Conservation (phyloP, 2,797 vertebrate species). For the Petrocephalus sullivani region DNA sequence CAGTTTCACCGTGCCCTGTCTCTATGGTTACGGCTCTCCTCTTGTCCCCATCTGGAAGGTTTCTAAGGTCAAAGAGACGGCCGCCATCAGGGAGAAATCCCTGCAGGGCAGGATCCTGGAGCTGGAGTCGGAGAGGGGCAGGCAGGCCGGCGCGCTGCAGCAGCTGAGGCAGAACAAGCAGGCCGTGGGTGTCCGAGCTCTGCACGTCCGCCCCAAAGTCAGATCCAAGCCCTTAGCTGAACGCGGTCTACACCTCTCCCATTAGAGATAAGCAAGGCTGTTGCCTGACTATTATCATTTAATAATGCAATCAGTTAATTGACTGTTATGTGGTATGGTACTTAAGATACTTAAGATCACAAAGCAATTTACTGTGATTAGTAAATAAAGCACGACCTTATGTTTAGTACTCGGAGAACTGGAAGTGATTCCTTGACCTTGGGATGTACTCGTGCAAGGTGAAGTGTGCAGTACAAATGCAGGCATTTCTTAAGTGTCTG, state of each 20-base stretch:
- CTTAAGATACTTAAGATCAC: background rate
- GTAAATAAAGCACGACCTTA: background rate
- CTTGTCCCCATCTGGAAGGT: constrained; percentile 53
- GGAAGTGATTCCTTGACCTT: background rate
- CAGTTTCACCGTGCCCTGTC: background rate
- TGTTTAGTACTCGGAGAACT: background rate
- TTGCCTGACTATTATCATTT: background rate
- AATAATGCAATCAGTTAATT: background rate
- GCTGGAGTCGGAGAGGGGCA: constrained; percentile 71
- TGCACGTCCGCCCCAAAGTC: background rate
- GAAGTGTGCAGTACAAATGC: background rate
- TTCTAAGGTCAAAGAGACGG: constrained; percentile 64
- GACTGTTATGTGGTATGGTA: background rate
- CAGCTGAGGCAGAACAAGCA: constrained; percentile 59
- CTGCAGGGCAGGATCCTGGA: constrained; percentile 68
- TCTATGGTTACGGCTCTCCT: background rate
- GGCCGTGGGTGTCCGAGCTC: constrained; percentile 51
- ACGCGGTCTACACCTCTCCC: background rate
- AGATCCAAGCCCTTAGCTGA: background rate
- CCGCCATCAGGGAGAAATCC: constrained; percentile 55
- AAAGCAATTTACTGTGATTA: background rate
- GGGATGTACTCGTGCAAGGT: background rate
- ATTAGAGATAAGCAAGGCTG: background rate
- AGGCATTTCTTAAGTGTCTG: background rate
- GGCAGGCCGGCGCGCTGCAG: constrained; percentile 63